Percentiles rank a stretch among this genome's conserved stretches.
These are phyloP conservation scores for Austrofundulus limnaeus DNA, from an alignment of 2,113 vertebrate species.

Conservation along the genomic window DNA sequence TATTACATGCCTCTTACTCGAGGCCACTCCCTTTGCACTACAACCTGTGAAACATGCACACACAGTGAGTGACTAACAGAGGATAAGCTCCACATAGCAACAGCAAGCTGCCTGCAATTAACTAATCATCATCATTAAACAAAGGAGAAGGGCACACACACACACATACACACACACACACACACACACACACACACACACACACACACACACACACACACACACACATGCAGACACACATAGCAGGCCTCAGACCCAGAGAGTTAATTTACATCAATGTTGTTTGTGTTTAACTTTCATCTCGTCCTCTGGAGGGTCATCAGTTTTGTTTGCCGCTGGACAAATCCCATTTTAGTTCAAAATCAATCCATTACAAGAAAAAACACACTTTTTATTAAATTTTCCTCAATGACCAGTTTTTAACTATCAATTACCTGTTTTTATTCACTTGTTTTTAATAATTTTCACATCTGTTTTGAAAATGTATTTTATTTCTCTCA, in stretches of 20 bases:
- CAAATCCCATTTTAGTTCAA: conserved; percentile 9
- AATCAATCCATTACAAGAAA: no score
- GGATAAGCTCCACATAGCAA: conserved; percentile 44
- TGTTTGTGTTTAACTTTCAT: conserved; percentile 61
- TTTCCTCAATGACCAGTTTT: no score
- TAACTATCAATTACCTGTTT: no score
- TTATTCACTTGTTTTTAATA: no score
- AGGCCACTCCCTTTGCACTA: conserved; percentile 53
- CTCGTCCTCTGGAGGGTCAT: conserved; percentile 46
- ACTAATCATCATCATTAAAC: conserved; percentile 70
- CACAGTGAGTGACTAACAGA: conserved; percentile 19
- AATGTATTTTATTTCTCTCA: no score
- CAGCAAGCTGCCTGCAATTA: conserved; percentile 78
- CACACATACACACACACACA: no score
- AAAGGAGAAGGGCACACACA: conserved; percentile 14
- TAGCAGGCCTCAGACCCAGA: conserved; percentile 31
- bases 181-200: no score
- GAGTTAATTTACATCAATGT: conserved; percentile 71
- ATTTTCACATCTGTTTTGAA: neutral
- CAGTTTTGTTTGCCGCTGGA: conserved; percentile 12
- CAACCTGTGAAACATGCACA: conserved; percentile 70
- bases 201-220: no score
- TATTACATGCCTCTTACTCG: conserved; percentile 76
- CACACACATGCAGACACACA: conserved; percentile 11
- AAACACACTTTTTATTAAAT: no score